These are phyloP conservation scores for Phaedon cochleariae DNA, from an alignment of 2,888 invertebrate genomes.

Conservation along the genomic window DNA sequence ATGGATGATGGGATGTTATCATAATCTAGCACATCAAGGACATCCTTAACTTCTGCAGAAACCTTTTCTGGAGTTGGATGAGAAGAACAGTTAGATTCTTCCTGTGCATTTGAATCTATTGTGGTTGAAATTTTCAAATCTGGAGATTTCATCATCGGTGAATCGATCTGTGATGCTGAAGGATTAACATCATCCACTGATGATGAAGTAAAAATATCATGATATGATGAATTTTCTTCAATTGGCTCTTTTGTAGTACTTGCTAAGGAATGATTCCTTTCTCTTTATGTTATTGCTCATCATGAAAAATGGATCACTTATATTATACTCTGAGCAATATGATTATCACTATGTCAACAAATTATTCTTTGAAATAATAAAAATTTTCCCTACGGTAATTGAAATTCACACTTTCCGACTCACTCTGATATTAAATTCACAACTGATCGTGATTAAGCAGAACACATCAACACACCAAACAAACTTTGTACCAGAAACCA, in stretches of 20 bases:
- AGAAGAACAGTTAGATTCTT: background rate
- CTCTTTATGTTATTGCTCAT: background rate
- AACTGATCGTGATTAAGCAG: background rate
- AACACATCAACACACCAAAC: too few species aligned
- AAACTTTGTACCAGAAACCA: too few species aligned
- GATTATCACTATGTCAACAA: too few species aligned
- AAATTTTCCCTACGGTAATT: background rate
- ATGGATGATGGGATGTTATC: constrained; percentile 2
- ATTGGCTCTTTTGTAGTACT: constrained; percentile 7
- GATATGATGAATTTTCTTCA: constrained; percentile 5
- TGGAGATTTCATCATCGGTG: background rate
- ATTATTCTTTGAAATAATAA: background rate
- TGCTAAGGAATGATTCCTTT: constrained; percentile 3
- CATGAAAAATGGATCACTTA: background rate
- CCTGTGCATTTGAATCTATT: background rate
- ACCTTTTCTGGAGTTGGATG: background rate
- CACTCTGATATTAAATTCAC: background rate
- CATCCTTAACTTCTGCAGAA: background rate
- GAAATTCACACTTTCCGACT: background rate
- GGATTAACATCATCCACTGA: background rate
- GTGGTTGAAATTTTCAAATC: background rate
- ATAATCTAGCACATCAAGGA: constrained; percentile 1
- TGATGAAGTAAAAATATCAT: background rate
- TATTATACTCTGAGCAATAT: background rate
- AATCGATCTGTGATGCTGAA: background rate